phyloP scores from a whole-genome alignment of 2,888 invertebrate genomes.

The Yponomeuta evonymella region DNA sequence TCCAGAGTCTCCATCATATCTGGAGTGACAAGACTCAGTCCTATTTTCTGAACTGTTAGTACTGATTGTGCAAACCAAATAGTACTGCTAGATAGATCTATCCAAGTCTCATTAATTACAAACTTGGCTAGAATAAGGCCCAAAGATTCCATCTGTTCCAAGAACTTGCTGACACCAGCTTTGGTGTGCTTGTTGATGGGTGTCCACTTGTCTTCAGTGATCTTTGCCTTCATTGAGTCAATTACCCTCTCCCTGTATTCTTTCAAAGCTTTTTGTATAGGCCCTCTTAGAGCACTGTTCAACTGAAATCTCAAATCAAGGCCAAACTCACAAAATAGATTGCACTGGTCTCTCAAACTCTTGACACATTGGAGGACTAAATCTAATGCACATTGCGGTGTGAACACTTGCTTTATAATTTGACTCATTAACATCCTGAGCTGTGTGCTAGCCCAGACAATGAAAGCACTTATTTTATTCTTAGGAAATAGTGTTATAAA shows the following conservation, averaged over 20 bases:
- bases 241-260: slow-evolving; percentile 88
- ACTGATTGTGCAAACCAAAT: slow-evolving; percentile 87
- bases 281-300: slow-evolving; percentile 87
- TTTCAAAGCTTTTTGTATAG: slow-evolving; percentile 83
- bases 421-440: slow-evolving; percentile 86
- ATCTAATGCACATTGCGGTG: slow-evolving; percentile 90
- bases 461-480: slow-evolving; percentile 79
- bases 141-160: slow-evolving; percentile 81
- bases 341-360: slow-evolving; percentile 84
- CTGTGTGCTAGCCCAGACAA: slow-evolving; percentile 94
- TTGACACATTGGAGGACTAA: slow-evolving; percentile 91
- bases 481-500: slow-evolving; percentile 85
- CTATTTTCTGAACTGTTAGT: slow-evolving; percentile 83
- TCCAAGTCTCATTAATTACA: slow-evolving; percentile 79
- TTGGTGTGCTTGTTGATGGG: slow-evolving; percentile 87
- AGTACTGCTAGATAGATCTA: slow-evolving; percentile 87
- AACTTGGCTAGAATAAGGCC: slow-evolving; percentile 81
- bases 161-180: slow-evolving; percentile 80
- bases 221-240: slow-evolving; percentile 86
- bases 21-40: slow-evolving; percentile 83
- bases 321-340: slow-evolving; percentile 79
- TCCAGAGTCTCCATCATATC: slow-evolving; percentile 85
- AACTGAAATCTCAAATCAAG: slow-evolving; percentile 94
- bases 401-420: slow-evolving; percentile 91
- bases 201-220: slow-evolving; percentile 90